Evolutionary conservation across 2,113 vertebrate genomes (phyloP), one percentile per base, ranked within the genome.

Genomic region (Ameiurus melas): DNA sequence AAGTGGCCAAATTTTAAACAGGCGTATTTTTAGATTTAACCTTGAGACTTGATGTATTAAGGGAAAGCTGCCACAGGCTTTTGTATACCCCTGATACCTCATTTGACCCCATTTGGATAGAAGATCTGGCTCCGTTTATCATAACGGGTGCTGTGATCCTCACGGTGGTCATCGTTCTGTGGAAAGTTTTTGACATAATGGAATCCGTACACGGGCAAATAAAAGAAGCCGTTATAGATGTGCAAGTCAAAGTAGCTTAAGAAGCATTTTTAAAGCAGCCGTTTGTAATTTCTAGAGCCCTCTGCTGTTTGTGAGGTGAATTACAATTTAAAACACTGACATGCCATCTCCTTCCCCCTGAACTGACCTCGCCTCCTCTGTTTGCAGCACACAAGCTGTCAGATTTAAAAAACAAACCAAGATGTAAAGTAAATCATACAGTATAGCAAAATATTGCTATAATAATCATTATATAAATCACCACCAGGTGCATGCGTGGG

Each of bases 21-120:
- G 20, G 47, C 73, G 85, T 93, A 94, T 94, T 95, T 95, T 94
- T 94, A 94, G 90, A 82, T 86, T 92, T 93, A 92, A 93, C 91
- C 92, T 91, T 90, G 90, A 89, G 83, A 92, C 87, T 71, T 93
- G 92, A 94, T 91, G 83, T 89, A 94, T 92, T 82, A 91, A 94
- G 93, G 92, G 68, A 88, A 66, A 88, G 90, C 66, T 58, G 90
- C 94, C 92, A 91, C 19, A 17, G 91, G 94, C 92, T 7, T 95
- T 94, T 91, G 87, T 71, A 92, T 93, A 86, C 94, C 94, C 95
- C 86, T 86, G 93, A 89, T 84, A 91, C 89, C 84, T 89, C 73
- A 71, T 66, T 85, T 90, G 91, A 90, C 89, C 86, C 86, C 86
- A 83, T 91, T 51, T 39, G 58, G 57, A 92, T 93, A 92, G 88